Conservation (phyloP, 2,888 invertebrate species). For the Andricus curvator region DNA sequence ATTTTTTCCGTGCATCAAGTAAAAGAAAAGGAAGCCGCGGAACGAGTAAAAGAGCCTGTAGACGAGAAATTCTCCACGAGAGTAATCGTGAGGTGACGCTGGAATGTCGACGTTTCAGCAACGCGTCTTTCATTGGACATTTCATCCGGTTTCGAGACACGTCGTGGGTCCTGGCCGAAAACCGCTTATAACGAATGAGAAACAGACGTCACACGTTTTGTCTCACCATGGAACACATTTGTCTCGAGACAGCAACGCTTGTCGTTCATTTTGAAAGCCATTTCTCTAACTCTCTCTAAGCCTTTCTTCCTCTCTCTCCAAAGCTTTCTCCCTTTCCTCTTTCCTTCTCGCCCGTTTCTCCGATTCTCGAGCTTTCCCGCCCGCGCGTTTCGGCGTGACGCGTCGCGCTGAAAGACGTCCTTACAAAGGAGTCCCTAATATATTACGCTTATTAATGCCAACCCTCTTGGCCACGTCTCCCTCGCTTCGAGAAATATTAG, state of each 20-base stretch:
- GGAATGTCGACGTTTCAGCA: conserved; percentile 61
- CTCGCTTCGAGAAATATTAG: conserved; percentile 54
- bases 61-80: conserved; percentile 40
- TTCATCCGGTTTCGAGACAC: conserved; percentile 47
- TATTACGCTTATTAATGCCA: conserved; percentile 75
- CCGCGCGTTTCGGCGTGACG: conserved; percentile 63
- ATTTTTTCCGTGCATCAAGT: too few species aligned
- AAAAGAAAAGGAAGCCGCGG: neutral
- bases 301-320: neutral
- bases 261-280: conserved; percentile 36
- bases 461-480: conserved; percentile 56
- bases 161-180: conserved; percentile 54
- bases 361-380: conserved; percentile 50
- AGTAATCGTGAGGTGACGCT: conserved; percentile 58
- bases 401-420: conserved; percentile 66
- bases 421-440: conserved; percentile 74
- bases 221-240: conserved; percentile 65
- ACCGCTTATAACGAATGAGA: conserved; percentile 62
- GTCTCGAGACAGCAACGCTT: conserved; percentile 55
- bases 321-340: conserved; percentile 15
- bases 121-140: conserved; percentile 55
- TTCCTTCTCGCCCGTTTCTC: conserved; percentile 18
- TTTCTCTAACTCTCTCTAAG: conserved; percentile 22
- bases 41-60: neutral
- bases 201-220: conserved; percentile 58